A percentile compares a stretch with the other conserved stretches of the same genome.
Evolutionary conservation across 2,797 vertebrate genomes (phyloP).

Genomic region (Myripristis jacobus): DNA sequence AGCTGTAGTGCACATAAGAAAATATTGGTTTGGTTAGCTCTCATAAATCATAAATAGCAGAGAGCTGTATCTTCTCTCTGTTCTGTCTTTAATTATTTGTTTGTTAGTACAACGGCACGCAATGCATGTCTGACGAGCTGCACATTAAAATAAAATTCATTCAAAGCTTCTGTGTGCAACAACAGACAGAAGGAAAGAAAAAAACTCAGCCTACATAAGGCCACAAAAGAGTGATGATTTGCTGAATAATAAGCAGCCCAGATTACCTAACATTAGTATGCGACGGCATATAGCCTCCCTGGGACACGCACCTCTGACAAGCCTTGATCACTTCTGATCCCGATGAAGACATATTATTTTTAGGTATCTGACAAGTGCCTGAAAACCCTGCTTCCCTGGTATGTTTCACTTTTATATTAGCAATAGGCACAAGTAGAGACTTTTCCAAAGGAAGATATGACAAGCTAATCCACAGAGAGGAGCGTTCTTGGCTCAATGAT

Average conservation of each 20-base stretch:
- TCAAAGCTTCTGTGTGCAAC: background rate
- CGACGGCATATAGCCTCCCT: background rate
- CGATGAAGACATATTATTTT: constrained; percentile 67
- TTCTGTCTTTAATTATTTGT: constrained; percentile 23
- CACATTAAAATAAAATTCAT: background rate
- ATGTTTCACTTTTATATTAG: constrained; percentile 63
- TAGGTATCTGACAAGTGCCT: constrained; percentile 56
- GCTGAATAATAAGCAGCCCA: background rate
- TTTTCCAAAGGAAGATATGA: constrained; percentile 69
- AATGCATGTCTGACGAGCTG: background rate
- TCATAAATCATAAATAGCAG: constrained; percentile 47
- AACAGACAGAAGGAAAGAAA: constrained; percentile 19
- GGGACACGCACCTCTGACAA: constrained; percentile 39
- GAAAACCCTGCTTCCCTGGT: constrained; percentile 44
- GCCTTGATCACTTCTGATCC: constrained; percentile 61
- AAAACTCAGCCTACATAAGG: constrained; percentile 30
- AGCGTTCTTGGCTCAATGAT: constrained; percentile 51
- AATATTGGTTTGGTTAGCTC: constrained; percentile 53
- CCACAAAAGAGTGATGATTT: constrained; percentile 40
- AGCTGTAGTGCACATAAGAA: constrained; percentile 28
- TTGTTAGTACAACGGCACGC: background rate
- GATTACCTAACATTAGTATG: constrained; percentile 14
- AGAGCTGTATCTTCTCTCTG: constrained; percentile 17
- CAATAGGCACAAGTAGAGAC: constrained; percentile 41
- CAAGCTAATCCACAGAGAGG: constrained; percentile 70